A percentile compares a stretch with the other conserved stretches of the same genome.
Evolutionary conservation across 2,113 vertebrate genomes (phyloP).

Genomic region (Physeter macrocephalus): DNA sequence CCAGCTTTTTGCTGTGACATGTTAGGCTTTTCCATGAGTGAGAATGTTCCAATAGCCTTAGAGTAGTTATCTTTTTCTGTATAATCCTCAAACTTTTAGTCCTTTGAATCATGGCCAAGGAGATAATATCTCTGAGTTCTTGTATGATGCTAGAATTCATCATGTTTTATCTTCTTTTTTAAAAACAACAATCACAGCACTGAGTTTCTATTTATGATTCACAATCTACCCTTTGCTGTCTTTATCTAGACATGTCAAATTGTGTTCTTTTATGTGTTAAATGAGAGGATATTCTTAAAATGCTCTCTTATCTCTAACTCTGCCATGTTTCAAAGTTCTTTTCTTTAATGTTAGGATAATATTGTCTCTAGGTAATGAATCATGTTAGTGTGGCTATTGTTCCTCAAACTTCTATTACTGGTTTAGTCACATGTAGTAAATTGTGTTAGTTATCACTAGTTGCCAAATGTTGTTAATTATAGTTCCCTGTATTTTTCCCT

Average conservation of each 20-base stretch:
- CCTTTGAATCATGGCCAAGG: background rate
- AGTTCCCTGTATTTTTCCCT: background rate
- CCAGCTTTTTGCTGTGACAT: background rate
- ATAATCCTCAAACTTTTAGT: background rate
- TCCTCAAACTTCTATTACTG: background rate
- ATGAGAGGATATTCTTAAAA: background rate
- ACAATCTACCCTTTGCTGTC: background rate
- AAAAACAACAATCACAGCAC: background rate
- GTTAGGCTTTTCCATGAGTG: background rate
- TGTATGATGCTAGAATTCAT: background rate
- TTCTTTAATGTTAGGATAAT: background rate
- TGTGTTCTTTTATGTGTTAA: background rate
- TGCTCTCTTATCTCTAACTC: background rate
- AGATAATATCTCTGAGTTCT: background rate
- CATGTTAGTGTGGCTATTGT: background rate
- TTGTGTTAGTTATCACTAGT: background rate
- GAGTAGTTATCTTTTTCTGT: background rate
- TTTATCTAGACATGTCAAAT: background rate
- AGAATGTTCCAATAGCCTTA: background rate
- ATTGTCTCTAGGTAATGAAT: background rate
- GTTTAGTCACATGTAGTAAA: background rate
- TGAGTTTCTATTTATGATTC: background rate
- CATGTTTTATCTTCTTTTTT: background rate
- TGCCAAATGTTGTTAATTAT: background rate
- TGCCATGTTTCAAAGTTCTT: background rate